These are phyloP conservation scores for Labroides dimidiatus DNA, from an alignment of 2,797 vertebrate species.

Conservation along the genomic window DNA sequence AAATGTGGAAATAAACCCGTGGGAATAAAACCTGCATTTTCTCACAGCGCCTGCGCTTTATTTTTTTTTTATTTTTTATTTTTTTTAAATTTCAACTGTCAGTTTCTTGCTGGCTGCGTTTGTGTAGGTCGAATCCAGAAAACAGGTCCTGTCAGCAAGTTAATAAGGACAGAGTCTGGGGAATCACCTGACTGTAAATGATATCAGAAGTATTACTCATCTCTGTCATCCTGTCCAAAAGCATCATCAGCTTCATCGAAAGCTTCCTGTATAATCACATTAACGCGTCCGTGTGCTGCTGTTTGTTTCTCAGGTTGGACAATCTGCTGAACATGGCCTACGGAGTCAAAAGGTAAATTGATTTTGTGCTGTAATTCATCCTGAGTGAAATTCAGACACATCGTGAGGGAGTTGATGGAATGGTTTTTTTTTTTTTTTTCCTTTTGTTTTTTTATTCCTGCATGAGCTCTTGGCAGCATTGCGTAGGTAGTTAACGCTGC, in stretches of 20 bases:
- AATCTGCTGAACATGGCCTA: conserved; percentile 99
- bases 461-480: conserved; percentile 29
- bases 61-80: too few species aligned
- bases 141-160: conserved; percentile 24
- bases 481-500: conserved; percentile 45
- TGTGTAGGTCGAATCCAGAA: conserved; percentile 24
- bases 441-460: conserved; percentile 11
- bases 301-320: conserved; percentile 92
- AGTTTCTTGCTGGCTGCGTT: conserved; percentile 10
- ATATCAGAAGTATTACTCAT: conserved; percentile 52
- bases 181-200: conserved; percentile 9
- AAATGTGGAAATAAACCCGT: conserved; percentile 21
- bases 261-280: background rate
- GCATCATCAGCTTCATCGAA: conserved; percentile 26
- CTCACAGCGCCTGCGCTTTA: background rate
- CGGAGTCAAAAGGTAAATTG: conserved; percentile 96
- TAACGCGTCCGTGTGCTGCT: conserved; percentile 7
- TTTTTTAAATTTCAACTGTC: background rate
- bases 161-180: conserved; percentile 8
- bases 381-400: conserved; percentile 18
- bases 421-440: background rate
- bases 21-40: background rate
- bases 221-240: conserved; percentile 52
- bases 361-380: conserved; percentile 36
- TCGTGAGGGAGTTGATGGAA: conserved; percentile 24